phyloP scores from a whole-genome alignment of 2,113 vertebrate species.

The Cichladusa arquata region DNA sequence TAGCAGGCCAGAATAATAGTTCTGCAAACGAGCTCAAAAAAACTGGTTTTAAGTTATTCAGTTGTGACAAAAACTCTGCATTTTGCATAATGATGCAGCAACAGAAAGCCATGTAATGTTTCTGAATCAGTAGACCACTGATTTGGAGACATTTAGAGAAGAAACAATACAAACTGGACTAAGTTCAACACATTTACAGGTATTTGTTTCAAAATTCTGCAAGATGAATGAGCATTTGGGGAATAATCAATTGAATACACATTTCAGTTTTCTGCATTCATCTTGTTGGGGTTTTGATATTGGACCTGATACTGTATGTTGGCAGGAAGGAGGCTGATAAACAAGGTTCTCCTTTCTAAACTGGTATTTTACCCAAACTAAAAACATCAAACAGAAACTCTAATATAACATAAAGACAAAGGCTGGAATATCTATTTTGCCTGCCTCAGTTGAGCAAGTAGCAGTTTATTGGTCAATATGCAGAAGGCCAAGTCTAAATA shows the following conservation, averaged over 20 bases:
- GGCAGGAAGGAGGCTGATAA: background rate
- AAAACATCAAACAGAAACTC: background rate
- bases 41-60: background rate
- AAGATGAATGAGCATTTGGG: background rate
- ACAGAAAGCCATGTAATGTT: background rate
- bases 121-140: background rate
- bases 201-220: background rate
- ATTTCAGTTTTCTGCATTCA: background rate
- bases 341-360: background rate
- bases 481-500: background rate
- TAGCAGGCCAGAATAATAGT: background rate
- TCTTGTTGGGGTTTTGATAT: background rate
- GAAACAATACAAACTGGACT: background rate
- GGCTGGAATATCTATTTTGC: background rate
- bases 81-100: background rate
- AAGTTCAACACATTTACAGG: background rate
- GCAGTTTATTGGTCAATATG: background rate
- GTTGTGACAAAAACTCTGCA: background rate
- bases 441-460: background rate
- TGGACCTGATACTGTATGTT: background rate
- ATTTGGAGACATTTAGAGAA: background rate
- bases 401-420: background rate
- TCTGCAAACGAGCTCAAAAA: background rate
- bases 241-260: background rate
- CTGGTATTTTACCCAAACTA: background rate